Evolutionary conservation across 2,113 vertebrate genomes (phyloP).

Genomic region (Capreolus pygargus): DNA sequence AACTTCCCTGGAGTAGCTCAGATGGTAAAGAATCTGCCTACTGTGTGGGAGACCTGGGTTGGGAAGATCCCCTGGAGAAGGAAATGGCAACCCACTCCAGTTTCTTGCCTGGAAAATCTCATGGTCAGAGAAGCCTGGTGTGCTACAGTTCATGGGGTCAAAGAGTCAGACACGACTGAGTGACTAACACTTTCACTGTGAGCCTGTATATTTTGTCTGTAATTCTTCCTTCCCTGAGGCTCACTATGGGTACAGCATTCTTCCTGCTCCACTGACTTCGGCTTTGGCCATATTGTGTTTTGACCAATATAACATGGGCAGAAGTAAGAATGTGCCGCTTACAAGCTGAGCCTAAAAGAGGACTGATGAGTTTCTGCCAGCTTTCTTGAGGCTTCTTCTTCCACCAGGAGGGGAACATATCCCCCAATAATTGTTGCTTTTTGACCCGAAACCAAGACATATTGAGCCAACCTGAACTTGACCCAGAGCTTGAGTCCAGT

Average conservation of each 20-base stretch:
- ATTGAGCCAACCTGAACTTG: background rate
- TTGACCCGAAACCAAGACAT: background rate
- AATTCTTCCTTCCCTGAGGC: background rate
- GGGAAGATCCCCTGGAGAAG: background rate
- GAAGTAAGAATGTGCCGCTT: background rate
- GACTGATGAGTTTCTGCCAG: background rate
- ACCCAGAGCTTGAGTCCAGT: background rate
- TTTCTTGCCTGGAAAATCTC: background rate
- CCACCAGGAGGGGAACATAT: background rate
- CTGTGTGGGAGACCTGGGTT: background rate
- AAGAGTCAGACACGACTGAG: background rate
- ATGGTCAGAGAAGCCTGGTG: background rate
- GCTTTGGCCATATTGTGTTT: background rate
- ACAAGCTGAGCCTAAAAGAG: accelerated
- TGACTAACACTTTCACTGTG: background rate
- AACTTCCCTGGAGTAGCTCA: background rate
- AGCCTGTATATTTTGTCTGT: background rate
- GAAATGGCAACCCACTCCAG: background rate
- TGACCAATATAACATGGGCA: background rate
- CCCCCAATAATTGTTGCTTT: background rate
- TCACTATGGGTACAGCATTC: background rate
- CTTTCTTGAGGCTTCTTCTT: background rate
- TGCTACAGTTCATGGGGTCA: background rate
- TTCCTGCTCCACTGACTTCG: background rate
- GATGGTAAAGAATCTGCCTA: background rate